phyloP scores from a whole-genome alignment of 2,888 invertebrate species.

The Tinea trinotella region DNA sequence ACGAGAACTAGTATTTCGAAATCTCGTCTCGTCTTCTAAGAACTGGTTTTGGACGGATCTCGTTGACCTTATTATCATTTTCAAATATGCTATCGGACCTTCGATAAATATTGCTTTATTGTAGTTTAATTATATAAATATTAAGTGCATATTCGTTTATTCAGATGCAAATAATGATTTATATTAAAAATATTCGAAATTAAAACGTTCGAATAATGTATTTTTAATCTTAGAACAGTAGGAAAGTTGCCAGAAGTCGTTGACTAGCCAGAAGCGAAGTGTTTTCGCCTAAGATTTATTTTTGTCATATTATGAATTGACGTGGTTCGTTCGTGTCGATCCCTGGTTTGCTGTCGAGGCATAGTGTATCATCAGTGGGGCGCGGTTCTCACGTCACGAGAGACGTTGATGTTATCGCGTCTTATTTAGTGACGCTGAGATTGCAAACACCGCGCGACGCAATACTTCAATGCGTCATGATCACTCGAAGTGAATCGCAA shows the following conservation, averaged over 20 bases:
- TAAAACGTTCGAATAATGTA: not conserved
- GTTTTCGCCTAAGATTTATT: slow-evolving; percentile 16
- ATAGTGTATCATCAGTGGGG: slow-evolving; percentile 35
- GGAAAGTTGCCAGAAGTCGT: slow-evolving; percentile 13
- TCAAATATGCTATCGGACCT: not conserved
- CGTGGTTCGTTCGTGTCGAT: slow-evolving; percentile 35
- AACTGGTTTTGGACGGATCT: slow-evolving; percentile 39
- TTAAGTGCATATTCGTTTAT: not conserved
- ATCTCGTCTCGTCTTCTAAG: slow-evolving; percentile 28
- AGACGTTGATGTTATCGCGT: slow-evolving; percentile 42
- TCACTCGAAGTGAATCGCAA: slow-evolving; percentile 25
- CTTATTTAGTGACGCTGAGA: slow-evolving; percentile 67
- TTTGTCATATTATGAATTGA: slow-evolving; percentile 33
- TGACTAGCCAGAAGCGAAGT: slow-evolving; percentile 2
- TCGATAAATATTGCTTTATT: not conserved
- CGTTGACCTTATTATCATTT: slow-evolving; percentile 40
- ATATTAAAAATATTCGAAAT: not conserved
- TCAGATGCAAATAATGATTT: not conserved
- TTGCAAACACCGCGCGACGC: slow-evolving; percentile 31
- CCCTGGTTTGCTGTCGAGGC: slow-evolving; percentile 39
- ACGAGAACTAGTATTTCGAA: slow-evolving; percentile 28
- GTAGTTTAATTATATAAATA: not conserved
- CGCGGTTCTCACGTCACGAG: slow-evolving; percentile 54
- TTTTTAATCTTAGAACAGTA: slow-evolving; percentile 15
- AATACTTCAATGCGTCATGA: slow-evolving; percentile 21